Percentiles rank a stretch among this genome's conserved stretches.
phyloP scores from a whole-genome alignment of 2,113 vertebrate genomes.

The Elgaria multicarinata region DNA sequence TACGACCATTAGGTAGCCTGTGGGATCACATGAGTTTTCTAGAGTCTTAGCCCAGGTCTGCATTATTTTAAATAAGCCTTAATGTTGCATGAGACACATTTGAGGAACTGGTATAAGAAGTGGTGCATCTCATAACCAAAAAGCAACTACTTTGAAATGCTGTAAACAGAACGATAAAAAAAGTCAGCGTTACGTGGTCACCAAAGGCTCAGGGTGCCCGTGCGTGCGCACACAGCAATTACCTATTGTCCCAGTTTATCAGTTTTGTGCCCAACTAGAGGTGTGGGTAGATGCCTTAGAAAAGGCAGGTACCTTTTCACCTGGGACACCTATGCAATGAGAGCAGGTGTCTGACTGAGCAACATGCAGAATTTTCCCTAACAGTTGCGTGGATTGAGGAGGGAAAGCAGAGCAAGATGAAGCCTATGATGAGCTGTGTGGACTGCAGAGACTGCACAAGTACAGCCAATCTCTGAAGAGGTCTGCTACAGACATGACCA shows the following conservation, averaged over 20 bases:
- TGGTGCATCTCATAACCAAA: not conserved
- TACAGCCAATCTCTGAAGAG: not conserved
- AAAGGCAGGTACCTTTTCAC: not conserved
- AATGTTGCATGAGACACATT: not conserved
- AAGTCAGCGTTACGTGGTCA: not conserved
- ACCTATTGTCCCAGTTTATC: not conserved
- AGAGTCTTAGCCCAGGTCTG: not conserved
- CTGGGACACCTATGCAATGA: not conserved
- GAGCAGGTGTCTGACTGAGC: not conserved
- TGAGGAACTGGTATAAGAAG: not conserved
- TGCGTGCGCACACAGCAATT: not conserved
- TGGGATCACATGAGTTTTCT: not conserved
- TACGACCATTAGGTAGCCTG: not conserved
- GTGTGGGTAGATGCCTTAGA: not conserved
- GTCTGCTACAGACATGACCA: not conserved
- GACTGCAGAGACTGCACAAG: not conserved
- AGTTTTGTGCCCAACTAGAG: not conserved
- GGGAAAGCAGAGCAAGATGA: not conserved
- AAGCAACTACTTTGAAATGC: not conserved
- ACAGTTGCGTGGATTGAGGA: not conserved
- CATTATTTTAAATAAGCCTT: slow-evolving; percentile 18
- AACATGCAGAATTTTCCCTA: not conserved
- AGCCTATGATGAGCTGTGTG: not conserved
- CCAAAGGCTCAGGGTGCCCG: not conserved
- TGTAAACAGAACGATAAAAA: not conserved